These are phyloP conservation scores for Antitype chi DNA, from an alignment of 2,888 invertebrate species.

Conservation along the genomic window DNA sequence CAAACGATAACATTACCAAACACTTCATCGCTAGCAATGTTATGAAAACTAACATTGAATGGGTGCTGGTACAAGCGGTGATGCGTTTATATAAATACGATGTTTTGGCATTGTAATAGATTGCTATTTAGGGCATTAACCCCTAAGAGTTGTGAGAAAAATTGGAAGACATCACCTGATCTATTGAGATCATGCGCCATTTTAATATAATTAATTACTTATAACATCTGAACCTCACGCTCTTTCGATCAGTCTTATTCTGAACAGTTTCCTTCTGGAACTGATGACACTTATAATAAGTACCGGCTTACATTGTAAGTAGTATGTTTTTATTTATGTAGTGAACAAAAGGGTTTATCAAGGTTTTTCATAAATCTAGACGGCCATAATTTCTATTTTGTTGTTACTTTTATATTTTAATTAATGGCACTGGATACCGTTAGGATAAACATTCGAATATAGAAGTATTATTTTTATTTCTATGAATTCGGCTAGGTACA, in stretches of 20 bases:
- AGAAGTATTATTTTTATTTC: not conserved
- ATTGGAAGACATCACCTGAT: constrained; percentile 77
- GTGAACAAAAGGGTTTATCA: not conserved
- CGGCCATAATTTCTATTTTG: not conserved
- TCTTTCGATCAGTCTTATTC: constrained; percentile 76
- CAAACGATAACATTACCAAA: constrained; percentile 11
- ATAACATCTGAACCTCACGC: constrained; percentile 56
- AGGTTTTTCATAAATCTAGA: not conserved
- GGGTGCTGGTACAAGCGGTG: constrained; percentile 6
- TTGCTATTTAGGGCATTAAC: constrained; percentile 2
- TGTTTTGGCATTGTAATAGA: constrained; percentile 4
- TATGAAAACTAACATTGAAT: constrained; percentile 2
- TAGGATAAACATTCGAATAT: too few species aligned
- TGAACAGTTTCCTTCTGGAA: constrained; percentile 63
- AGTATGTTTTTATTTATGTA: not conserved
- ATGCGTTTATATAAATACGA: constrained; percentile 4
- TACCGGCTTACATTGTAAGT: constrained; percentile 2
- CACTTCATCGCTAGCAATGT: not conserved
- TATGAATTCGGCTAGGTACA: too few species aligned
- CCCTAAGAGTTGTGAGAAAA: constrained; percentile 26
- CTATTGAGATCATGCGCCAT: constrained; percentile 64
- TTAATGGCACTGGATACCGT: not conserved
- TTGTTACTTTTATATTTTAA: not conserved
- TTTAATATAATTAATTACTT: constrained; percentile 56
- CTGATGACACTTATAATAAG: constrained; percentile 39